These are phyloP conservation scores for Gortyna flavago DNA, from an alignment of 2,888 invertebrate species.

Conservation along the genomic window DNA sequence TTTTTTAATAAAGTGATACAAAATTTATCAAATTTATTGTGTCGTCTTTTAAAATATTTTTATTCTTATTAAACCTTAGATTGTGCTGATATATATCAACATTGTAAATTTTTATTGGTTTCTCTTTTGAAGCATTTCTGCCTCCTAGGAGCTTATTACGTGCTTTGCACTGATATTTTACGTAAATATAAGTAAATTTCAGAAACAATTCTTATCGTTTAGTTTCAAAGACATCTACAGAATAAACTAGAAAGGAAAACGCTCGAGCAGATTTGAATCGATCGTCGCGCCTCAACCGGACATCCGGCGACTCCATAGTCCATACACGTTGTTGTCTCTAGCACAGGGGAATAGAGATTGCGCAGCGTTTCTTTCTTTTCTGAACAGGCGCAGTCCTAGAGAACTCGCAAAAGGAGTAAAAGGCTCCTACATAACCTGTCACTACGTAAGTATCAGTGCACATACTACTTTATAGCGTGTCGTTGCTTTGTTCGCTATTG, in stretches of 20 bases:
- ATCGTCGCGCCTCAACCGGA: slow-evolving; percentile 81
- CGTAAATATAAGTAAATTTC: slow-evolving; percentile 60
- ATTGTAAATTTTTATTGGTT: slow-evolving; percentile 60
- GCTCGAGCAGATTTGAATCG: slow-evolving; percentile 74
- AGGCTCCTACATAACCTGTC: slow-evolving; percentile 91
- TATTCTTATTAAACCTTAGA: slow-evolving; percentile 72
- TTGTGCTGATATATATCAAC: slow-evolving; percentile 59
- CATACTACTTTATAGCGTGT: slow-evolving; percentile 74
- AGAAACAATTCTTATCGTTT: slow-evolving; percentile 32
- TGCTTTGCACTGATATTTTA: slow-evolving; percentile 57
- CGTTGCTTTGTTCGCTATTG: slow-evolving; percentile 69
- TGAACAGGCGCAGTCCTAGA: slow-evolving; percentile 90
- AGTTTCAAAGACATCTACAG: slow-evolving; percentile 42
- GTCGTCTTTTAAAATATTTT: slow-evolving; percentile 80
- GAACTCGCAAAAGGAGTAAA: slow-evolving; percentile 90
- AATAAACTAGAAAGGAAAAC: slow-evolving; percentile 60
- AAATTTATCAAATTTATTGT: slow-evolving; percentile 86
- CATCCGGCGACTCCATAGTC: slow-evolving; percentile 88
- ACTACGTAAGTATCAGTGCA: slow-evolving; percentile 88
- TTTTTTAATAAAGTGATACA: slow-evolving; percentile 79
- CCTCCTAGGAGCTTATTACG: slow-evolving; percentile 58
- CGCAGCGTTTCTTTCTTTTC: slow-evolving; percentile 89
- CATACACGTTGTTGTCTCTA: slow-evolving; percentile 89
- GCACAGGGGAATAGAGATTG: slow-evolving; percentile 87
- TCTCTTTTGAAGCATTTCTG: slow-evolving; percentile 58